phyloP scores from a whole-genome alignment of 2,888 invertebrate genomes.

The Cryptosula pallasiana region DNA sequence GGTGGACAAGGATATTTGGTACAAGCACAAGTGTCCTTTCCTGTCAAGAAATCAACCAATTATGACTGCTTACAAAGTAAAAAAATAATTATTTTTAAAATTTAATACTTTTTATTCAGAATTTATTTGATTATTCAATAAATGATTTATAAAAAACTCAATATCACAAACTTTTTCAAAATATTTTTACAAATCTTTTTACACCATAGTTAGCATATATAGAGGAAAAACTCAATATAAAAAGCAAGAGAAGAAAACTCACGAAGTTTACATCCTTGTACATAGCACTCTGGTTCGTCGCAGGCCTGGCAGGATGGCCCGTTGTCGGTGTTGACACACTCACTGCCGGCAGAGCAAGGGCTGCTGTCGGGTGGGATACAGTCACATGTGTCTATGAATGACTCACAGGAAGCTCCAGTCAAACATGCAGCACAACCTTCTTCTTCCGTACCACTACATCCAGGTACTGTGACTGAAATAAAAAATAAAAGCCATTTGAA shows the following conservation, averaged over 20 bases:
- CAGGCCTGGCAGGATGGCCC: background rate
- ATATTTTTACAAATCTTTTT: too few species aligned
- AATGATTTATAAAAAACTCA: too few species aligned
- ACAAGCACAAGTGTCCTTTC: constrained; percentile 9
- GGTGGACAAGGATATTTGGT: background rate
- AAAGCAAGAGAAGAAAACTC: too few species aligned
- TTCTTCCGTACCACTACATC: background rate
- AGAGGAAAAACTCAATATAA: too few species aligned
- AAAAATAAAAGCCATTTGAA: too few species aligned
- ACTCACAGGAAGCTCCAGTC: background rate
- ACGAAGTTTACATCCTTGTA: constrained; percentile 7
- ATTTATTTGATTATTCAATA: too few species aligned
- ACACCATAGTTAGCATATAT: too few species aligned
- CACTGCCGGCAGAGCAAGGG: background rate
- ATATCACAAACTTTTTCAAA: too few species aligned
- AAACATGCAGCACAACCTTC: background rate
- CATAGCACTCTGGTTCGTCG: constrained; percentile 1
- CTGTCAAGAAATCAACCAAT: background rate
- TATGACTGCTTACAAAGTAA: too few species aligned
- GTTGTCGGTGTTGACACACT: background rate
- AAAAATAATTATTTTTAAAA: too few species aligned
- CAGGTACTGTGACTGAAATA: constrained; percentile 1
- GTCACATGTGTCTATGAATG: background rate
- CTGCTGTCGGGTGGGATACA: background rate
- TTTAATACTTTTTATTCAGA: too few species aligned